Base-by-base conservation (phyloP, 37 sponge, comb jelly and placozoan genomes). In the Eunapius fragilis region DNA sequence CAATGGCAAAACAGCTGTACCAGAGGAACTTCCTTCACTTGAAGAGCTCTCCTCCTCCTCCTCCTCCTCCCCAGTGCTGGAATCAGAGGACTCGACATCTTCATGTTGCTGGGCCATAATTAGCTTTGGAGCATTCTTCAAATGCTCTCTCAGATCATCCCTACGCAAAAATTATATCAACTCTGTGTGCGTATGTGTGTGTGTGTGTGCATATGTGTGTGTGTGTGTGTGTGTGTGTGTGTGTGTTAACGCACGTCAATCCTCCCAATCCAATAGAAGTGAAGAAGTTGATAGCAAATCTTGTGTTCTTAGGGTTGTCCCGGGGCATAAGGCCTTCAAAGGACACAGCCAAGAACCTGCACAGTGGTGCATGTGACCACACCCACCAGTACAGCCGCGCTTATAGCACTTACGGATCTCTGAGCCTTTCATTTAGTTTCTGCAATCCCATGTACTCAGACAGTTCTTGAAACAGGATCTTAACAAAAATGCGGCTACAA, bases 241-340 rank as follows among this genome's bases (percentile, higher is more conserved):
- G 69, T 85, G 69, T 37, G 72, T 31, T 3, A 0, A 77, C 94
- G 83, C 25, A 94, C 94, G 99, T 99, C 25, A 99, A 93, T 78
- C 96, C 96, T 30, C 99, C 99, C 69, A 97, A 84, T 25, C 99
- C 99, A 73, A 99, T 95, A 17, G 99, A 95, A 25, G 99, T 97
- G 87, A 99, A 99, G 92, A 97, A 99, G 78, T 99, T 99, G 93
- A 99, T 97, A 58, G 96, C 82, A 84, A 99, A 99, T 68, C 99
- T 80, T 0, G 99, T 97, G 84, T 99, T 92, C 71, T 90, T 87
- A 0, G 99, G 99, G 74, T 95, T 90, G 68, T 95, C 96, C 31
- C 97, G 78, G 5, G 99, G 98, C 80, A 99, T 71, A 24, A 99
- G 79, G 11, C 99, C 99, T 35, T 95, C 96, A 89, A 99, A 99